Conservation (phyloP, 2,888 invertebrate genomes). For the Holacanthella duospinosa region DNA sequence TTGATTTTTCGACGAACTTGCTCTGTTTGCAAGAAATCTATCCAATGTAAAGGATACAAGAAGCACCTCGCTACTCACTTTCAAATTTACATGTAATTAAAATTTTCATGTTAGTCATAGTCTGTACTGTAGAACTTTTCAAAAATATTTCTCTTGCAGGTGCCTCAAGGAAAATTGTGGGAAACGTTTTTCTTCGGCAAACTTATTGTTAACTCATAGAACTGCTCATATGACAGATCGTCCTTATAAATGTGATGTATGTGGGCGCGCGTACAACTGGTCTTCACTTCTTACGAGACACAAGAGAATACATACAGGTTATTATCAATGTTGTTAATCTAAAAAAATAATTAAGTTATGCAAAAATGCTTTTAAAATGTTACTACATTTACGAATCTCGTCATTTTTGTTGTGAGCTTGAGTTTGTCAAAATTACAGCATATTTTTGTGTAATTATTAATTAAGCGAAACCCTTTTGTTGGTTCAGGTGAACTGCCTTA, state of each 20-base stretch:
- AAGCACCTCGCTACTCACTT: neutral
- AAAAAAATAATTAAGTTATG: neutral
- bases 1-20: neutral
- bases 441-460: neutral
- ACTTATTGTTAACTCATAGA: neutral
- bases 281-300: slow-evolving; percentile 33
- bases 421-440: neutral
- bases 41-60: neutral
- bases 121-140: neutral
- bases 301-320: slow-evolving; percentile 18
- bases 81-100: neutral
- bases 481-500: slow-evolving; percentile 19
- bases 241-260: slow-evolving; percentile 30
- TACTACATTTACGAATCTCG: too few species aligned
- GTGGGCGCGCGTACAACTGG: slow-evolving; percentile 36
- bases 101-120: neutral
- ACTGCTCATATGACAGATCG: slow-evolving; percentile 13
- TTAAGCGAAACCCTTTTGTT: too few species aligned
- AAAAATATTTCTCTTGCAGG: neutral
- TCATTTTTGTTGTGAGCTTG: too few species aligned
- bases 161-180: neutral
- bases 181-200: neutral
- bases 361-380: too few species aligned
- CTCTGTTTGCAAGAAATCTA: neutral
- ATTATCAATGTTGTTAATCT: neutral